phyloP scores from a whole-genome alignment of 2,888 invertebrate genomes.

The Phorcus lineatus region DNA sequence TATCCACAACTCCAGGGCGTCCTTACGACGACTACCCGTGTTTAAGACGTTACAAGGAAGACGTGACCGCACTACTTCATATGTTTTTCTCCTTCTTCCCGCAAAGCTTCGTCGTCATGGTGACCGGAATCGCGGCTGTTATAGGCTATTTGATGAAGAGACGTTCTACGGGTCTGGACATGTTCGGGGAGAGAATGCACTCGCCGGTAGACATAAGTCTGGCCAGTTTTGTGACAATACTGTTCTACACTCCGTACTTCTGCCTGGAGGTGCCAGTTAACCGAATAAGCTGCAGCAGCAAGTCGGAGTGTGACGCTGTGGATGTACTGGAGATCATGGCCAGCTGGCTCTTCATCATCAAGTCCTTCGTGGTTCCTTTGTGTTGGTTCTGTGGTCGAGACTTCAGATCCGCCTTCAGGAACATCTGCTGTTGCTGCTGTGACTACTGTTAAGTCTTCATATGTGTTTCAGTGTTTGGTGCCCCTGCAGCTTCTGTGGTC shows the following conservation, averaged over 20 bases:
- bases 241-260: slow-evolving; percentile 44
- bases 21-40: slow-evolving; percentile 5
- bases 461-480: too few relatives aligned
- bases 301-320: slow-evolving; percentile 37
- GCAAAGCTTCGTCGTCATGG: slow-evolving; percentile 17
- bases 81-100: slow-evolving; percentile 17
- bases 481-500: too few relatives aligned
- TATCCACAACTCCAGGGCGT: slow-evolving; percentile 11
- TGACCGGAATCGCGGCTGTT: slow-evolving; percentile 19
- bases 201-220: slow-evolving; percentile 47
- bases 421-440: slow-evolving; percentile 28
- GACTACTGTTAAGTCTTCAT: background rate
- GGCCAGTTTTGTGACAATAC: slow-evolving; percentile 43
- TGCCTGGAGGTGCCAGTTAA: slow-evolving; percentile 39
- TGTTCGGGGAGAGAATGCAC: slow-evolving; percentile 44
- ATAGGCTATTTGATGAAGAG: slow-evolving; percentile 37
- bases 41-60: slow-evolving; percentile 8
- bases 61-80: background rate
- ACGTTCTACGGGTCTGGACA: slow-evolving; percentile 43
- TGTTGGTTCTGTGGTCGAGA: slow-evolving; percentile 42
- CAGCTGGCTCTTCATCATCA: slow-evolving; percentile 42
- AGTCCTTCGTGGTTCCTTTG: slow-evolving; percentile 43
- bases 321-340: slow-evolving; percentile 32
- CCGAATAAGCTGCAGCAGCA: slow-evolving; percentile 33
- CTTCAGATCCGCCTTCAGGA: slow-evolving; percentile 35